phyloP scores from a whole-genome alignment of 1,140 invertebrate genomes.

The Drosophila sp. region DNA sequence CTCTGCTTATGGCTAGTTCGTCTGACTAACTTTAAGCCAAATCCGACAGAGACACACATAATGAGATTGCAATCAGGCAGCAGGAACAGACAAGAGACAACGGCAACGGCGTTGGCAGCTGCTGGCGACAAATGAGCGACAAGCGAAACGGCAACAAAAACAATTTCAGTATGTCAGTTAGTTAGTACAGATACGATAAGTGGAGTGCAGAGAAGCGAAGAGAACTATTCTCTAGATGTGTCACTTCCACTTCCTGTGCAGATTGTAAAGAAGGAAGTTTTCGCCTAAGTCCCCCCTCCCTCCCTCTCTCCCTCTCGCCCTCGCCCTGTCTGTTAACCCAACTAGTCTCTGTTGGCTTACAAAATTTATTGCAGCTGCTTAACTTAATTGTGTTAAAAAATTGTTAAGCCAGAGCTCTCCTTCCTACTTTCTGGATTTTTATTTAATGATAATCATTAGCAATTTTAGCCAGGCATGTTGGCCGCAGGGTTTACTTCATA shows the following conservation, averaged over 20 bases:
- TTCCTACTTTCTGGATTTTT: constrained; percentile 1
- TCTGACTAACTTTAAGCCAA: constrained; percentile 35
- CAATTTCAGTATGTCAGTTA: constrained; percentile 71
- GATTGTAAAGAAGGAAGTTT: constrained; percentile 56
- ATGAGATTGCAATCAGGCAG: constrained; percentile 74
- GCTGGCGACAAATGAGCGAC: constrained; percentile 71
- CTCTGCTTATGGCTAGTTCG: constrained; percentile 59
- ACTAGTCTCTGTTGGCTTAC: constrained; percentile 23
- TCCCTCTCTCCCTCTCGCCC: constrained; percentile 15
- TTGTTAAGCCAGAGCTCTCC: constrained; percentile 27
- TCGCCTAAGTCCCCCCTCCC: constrained; percentile 2
- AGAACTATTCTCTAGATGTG: constrained; percentile 39
- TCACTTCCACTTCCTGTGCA: constrained; percentile 63
- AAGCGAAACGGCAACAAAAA: constrained; percentile 53
- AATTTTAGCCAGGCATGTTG: constrained; percentile 10
- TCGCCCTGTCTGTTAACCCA: constrained; percentile 22
- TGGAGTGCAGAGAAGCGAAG: constrained; percentile 1
- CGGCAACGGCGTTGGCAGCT: constrained; percentile 18
- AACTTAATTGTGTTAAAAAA: constrained; percentile 54
- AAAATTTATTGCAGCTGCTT: constrained; percentile 67
- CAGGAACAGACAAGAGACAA: constrained; percentile 16
- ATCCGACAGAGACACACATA: constrained; percentile 44
- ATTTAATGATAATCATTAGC: constrained; percentile 72
- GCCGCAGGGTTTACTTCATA: constrained; percentile 3
- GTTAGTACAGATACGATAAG: constrained; percentile 20